Conservation (phyloP, 1,140 invertebrate genomes). For the Scaptodrosophila lebanonensis region DNA sequence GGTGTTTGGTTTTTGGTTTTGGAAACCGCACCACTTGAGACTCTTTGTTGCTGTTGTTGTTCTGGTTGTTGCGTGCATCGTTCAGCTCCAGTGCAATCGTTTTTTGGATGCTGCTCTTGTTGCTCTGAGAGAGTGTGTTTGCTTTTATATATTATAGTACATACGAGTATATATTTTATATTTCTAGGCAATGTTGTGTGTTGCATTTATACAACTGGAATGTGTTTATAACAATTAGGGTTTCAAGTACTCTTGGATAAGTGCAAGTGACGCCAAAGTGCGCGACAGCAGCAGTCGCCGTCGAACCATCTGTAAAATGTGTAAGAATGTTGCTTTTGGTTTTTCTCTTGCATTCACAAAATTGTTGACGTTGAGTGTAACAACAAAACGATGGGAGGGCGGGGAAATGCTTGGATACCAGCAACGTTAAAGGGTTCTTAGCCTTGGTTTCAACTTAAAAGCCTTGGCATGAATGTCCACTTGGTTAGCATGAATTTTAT, state of each 20-base stretch:
- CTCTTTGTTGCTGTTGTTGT: too few species aligned
- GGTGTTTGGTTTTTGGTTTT: too few species aligned
- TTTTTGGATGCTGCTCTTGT: too few species aligned
- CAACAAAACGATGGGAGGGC: constrained; percentile 29
- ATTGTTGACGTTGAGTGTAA: constrained; percentile 13
- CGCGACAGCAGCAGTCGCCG: constrained; percentile 60
- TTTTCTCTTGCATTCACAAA: constrained; percentile 30
- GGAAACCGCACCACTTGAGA: too few species aligned
- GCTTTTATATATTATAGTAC: constrained; percentile 6
- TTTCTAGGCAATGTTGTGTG: not conserved
- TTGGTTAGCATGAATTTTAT: constrained; percentile 48
- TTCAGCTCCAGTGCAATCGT: constrained; percentile 37
- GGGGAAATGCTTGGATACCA: constrained; percentile 11
- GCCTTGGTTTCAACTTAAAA: constrained; percentile 20
- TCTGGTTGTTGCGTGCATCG: too few species aligned
- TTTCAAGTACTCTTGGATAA: constrained; percentile 50
- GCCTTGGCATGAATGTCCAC: constrained; percentile 21
- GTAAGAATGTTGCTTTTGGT: constrained; percentile 64
- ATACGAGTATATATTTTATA: too few species aligned
- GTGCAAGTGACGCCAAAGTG: constrained; percentile 54
- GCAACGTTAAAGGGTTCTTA: constrained; percentile 31
- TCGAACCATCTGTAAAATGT: constrained; percentile 68
- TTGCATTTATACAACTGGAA: constrained; percentile 16
- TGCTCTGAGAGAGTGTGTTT: too few species aligned
- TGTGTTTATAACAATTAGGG: constrained; percentile 20